Evolutionary conservation across 2,888 invertebrate species (phyloP).

Genomic region (Luffia ferchaultella): DNA sequence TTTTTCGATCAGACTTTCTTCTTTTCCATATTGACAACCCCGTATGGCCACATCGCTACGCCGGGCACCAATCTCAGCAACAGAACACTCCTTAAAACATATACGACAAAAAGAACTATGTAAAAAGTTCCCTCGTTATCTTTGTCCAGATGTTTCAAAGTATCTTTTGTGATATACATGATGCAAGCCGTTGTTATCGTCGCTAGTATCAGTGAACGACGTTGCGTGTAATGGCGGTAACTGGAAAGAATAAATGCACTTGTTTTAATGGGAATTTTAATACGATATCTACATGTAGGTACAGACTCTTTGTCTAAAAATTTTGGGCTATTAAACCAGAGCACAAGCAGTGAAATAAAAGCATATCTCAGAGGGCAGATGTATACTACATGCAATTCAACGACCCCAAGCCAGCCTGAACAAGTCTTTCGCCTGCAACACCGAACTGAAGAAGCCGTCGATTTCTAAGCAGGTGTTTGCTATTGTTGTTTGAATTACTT

Average conservation of each 20-base stretch:
- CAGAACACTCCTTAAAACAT: slow-evolving; percentile 26
- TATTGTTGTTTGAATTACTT: too few species aligned
- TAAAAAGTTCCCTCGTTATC: slow-evolving; percentile 23
- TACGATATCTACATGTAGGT: neutral
- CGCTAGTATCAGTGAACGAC: slow-evolving; percentile 26
- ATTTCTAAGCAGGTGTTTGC: too few species aligned
- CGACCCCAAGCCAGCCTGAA: neutral
- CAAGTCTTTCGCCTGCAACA: neutral
- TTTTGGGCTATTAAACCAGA: neutral
- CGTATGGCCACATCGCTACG: slow-evolving; percentile 35
- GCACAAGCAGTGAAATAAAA: neutral
- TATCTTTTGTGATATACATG: slow-evolving; percentile 18
- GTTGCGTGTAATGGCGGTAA: slow-evolving; percentile 42
- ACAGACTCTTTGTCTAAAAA: neutral
- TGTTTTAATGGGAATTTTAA: neutral
- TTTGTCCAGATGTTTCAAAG: slow-evolving; percentile 25
- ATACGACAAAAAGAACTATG: slow-evolving; percentile 23
- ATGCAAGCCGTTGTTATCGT: slow-evolving; percentile 20
- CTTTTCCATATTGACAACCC: slow-evolving; percentile 17
- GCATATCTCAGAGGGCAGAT: neutral
- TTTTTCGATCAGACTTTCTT: too few species aligned
- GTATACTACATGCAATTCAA: neutral
- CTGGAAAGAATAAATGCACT: slow-evolving; percentile 25
- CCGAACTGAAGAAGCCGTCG: too few species aligned
- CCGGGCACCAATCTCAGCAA: slow-evolving; percentile 26